Percentiles rank a stretch among this genome's conserved stretches.
phyloP scores from a whole-genome alignment of 2,888 invertebrate species.

The Thysanoteuthis rhombus region DNA sequence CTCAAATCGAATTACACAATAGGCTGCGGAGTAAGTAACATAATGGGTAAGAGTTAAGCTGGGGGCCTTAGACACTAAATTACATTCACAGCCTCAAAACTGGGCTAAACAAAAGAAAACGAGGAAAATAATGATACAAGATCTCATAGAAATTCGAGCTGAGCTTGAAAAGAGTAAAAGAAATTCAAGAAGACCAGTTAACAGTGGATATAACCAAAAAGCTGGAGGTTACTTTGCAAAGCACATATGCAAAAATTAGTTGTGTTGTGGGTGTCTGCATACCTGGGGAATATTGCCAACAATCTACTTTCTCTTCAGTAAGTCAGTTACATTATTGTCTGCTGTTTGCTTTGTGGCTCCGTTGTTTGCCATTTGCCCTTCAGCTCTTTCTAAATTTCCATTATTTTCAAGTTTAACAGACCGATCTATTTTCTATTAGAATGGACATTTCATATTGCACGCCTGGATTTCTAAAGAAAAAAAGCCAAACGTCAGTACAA shows the following conservation, averaged over 20 bases:
- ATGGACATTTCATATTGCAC: not conserved
- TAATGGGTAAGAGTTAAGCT: not conserved
- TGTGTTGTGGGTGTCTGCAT: not conserved
- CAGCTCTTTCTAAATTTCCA: not conserved
- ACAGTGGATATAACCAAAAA: not conserved
- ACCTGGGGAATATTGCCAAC: not conserved
- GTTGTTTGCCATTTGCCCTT: not conserved
- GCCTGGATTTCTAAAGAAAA: not conserved
- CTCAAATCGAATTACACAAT: not conserved
- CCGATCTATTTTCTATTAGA: not conserved
- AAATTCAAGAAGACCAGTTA: not conserved
- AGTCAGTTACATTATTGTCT: not conserved
- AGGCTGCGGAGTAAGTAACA: not conserved
- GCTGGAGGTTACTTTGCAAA: not conserved
- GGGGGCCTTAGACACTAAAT: not conserved
- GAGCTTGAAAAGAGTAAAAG: not conserved
- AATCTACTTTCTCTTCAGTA: not conserved
- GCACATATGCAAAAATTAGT: not conserved
- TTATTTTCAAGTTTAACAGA: not conserved
- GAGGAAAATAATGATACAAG: not conserved
- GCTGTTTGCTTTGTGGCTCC: not conserved
- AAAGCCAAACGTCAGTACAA: no score
- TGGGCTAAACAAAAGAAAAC: not conserved
- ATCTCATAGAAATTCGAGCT: not conserved
- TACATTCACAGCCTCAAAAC: not conserved